A percentile compares a stretch with the other conserved stretches of the same genome.
Evolutionary conservation across 2,888 invertebrate genomes (phyloP).

Genomic region (Pantelozetes paolii): DNA sequence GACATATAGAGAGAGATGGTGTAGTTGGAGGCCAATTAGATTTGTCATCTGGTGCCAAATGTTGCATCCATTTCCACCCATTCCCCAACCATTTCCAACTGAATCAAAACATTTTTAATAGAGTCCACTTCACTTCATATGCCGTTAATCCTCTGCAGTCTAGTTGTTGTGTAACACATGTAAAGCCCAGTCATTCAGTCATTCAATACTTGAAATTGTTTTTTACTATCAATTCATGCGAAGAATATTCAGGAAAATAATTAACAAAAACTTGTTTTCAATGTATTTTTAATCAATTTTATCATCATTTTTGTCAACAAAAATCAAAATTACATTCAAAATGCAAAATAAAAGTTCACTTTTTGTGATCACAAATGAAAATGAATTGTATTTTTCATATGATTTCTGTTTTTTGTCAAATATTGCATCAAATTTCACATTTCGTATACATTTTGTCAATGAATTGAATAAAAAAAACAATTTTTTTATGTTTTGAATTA

Average conservation of each 20-base stretch:
- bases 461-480: too few relatives aligned
- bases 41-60: constrained; percentile 39
- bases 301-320: neutral
- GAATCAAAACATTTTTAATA: constrained; percentile 26
- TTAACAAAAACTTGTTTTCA: too few relatives aligned
- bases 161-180: constrained; percentile 30
- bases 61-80: constrained; percentile 16
- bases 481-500: too few relatives aligned
- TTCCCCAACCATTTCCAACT: neutral
- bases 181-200: neutral
- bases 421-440: constrained; percentile 13
- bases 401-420: neutral
- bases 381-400: neutral
- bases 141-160: neutral
- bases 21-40: constrained; percentile 33
- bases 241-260: too few relatives aligned
- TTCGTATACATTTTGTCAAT: neutral
- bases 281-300: neutral
- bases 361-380: constrained; percentile 1
- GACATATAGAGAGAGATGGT: constrained; percentile 11
- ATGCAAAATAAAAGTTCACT: neutral
- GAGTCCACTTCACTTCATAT: constrained; percentile 22
- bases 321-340: neutral
- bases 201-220: too few relatives aligned
- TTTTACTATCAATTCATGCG: too few relatives aligned